A percentile compares a stretch with the other conserved stretches of the same genome.
Evolutionary conservation across 2,113 vertebrate genomes (phyloP).

Genomic region (Rhodinocichla rosea): DNA sequence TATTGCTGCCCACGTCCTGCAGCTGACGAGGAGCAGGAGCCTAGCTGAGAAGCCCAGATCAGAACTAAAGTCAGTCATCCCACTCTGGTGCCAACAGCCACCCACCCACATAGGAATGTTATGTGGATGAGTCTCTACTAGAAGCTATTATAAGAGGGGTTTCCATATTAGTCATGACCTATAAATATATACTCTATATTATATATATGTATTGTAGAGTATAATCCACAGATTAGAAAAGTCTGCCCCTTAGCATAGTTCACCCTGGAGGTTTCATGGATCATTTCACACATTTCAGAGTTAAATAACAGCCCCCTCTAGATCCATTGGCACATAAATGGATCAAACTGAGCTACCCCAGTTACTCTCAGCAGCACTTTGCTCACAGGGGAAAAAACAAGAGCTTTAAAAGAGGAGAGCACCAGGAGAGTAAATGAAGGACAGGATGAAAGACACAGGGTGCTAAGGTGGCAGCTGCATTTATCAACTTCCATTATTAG

Average conservation of each 20-base stretch:
- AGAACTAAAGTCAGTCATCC: background rate
- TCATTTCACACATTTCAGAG: background rate
- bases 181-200: background rate
- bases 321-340: background rate
- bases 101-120: background rate
- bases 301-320: background rate
- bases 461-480: background rate
- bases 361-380: background rate
- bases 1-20: background rate
- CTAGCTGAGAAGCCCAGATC: background rate
- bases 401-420: background rate
- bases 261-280: background rate
- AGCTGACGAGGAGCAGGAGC: background rate
- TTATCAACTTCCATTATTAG: constrained; percentile 15
- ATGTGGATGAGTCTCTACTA: background rate
- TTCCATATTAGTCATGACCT: background rate
- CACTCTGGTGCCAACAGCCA: background rate
- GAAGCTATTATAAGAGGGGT: background rate
- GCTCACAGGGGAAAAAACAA: background rate
- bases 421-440: background rate
- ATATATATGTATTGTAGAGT: background rate
- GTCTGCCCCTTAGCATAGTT: background rate
- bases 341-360: background rate
- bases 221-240: background rate
- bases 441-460: background rate